Evolutionary conservation across 2,888 invertebrate species (phyloP).

Genomic region (Acleris sparsana): DNA sequence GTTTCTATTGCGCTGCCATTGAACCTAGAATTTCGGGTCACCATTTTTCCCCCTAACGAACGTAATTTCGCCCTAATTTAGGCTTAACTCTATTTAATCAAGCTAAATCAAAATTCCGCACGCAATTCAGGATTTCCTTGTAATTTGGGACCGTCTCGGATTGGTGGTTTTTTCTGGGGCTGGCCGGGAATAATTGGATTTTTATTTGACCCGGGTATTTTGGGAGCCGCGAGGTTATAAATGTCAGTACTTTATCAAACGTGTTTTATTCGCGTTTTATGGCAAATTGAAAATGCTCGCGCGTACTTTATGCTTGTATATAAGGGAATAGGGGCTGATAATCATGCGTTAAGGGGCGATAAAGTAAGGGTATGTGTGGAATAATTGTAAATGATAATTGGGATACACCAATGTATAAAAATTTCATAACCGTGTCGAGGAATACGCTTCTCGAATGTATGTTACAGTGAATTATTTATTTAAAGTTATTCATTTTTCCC

Average conservation of each 20-base stretch:
- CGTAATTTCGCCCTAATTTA: slow-evolving; percentile 32
- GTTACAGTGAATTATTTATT: no score
- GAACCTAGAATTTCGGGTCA: slow-evolving; percentile 4
- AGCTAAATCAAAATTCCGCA: slow-evolving; percentile 42
- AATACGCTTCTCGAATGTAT: no score
- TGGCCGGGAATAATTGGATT: slow-evolving; percentile 13
- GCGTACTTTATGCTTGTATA: not conserved
- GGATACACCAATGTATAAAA: no score
- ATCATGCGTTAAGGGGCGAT: no score
- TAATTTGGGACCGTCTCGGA: slow-evolving; percentile 24
- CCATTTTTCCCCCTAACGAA: slow-evolving; percentile 25
- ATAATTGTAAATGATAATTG: no score
- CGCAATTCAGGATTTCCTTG: slow-evolving; percentile 36
- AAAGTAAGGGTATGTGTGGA: no score
- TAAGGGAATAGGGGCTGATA: no score
- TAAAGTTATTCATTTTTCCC: no score
- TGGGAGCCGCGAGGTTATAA: slow-evolving; percentile 5
- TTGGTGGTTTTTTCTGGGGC: not conserved
- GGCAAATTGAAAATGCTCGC: slow-evolving; percentile 10
- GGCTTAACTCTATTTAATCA: slow-evolving; percentile 41
- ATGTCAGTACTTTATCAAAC: slow-evolving; percentile 24
- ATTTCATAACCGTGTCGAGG: no score
- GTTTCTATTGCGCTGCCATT: slow-evolving; percentile 3
- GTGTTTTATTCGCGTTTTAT: slow-evolving; percentile 11
- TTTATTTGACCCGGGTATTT: slow-evolving; percentile 17